phyloP scores from a whole-genome alignment of 2,113 vertebrate species.

The Xenopus borealis region DNA sequence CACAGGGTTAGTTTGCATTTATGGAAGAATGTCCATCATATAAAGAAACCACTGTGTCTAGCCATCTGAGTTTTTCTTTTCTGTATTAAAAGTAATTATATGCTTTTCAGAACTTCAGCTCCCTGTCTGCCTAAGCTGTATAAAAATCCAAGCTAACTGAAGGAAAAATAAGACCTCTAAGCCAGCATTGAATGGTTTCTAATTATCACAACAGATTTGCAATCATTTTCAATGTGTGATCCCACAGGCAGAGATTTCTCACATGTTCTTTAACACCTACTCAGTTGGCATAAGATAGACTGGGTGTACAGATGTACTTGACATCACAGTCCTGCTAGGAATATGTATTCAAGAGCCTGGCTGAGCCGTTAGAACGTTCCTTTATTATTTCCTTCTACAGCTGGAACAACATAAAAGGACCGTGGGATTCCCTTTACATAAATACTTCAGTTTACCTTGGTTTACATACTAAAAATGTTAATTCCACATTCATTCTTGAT shows the following conservation, averaged over 20 bases:
- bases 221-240: conserved; percentile 32
- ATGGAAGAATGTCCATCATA: too few relatives aligned
- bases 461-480: too few relatives aligned
- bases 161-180: conserved; percentile 18
- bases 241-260: conserved; percentile 25
- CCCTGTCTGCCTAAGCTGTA: conserved; percentile 24
- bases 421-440: background rate
- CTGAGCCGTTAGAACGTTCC: background rate
- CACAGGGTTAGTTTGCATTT: too few relatives aligned
- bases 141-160: conserved; percentile 6
- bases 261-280: conserved; percentile 31
- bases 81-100: conserved; percentile 23
- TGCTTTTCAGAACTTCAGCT: conserved; percentile 2
- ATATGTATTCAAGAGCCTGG: conserved; percentile 4
- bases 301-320: conserved; percentile 14
- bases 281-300: conserved; percentile 16
- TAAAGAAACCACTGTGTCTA: background rate
- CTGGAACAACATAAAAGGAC: background rate
- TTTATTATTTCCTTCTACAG: conserved; percentile 3
- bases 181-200: conserved; percentile 20
- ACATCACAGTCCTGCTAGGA: conserved; percentile 11
- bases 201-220: conserved; percentile 42
- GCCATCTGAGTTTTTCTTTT: conserved; percentile 9
- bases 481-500: too few relatives aligned
- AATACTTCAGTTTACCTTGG: background rate